Evolutionary conservation across 2,113 vertebrate species (phyloP).

Genomic region (Arenaria interpres): DNA sequence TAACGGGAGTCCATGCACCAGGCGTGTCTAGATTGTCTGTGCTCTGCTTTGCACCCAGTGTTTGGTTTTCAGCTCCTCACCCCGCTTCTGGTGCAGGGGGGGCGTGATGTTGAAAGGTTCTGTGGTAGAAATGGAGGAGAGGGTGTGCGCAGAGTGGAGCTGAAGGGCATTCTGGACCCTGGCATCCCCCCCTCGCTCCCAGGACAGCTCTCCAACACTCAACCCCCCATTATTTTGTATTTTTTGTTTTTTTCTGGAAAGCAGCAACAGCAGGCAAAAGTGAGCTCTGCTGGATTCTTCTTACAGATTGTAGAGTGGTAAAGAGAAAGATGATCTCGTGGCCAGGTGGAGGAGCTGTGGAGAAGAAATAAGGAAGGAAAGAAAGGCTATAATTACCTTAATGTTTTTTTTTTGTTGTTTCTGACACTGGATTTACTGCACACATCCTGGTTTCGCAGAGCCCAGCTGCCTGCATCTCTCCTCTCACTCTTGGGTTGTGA

Average conservation of each 20-base stretch:
- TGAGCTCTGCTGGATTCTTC: not conserved
- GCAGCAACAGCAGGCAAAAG: not conserved
- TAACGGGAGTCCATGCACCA: not conserved
- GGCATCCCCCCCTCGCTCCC: not conserved
- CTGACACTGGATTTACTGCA: not conserved
- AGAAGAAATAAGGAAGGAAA: not conserved
- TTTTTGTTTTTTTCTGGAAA: no score
- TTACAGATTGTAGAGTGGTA: not conserved
- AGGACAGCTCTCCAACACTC: not conserved
- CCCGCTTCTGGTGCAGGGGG: no score
- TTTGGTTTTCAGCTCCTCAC: not conserved
- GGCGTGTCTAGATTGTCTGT: not conserved
- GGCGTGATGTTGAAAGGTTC: rapidly evolving
- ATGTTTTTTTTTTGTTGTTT: not conserved
- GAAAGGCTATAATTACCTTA: not conserved
- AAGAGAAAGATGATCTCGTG: not conserved
- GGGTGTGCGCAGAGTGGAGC: not conserved
- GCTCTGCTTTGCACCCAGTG: not conserved
- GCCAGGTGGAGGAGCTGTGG: not conserved
- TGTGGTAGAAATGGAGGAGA: not conserved
- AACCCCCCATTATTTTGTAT: no score
- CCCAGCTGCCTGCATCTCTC: rapidly evolving
- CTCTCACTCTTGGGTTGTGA: rapidly evolving
- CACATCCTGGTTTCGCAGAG: not conserved
- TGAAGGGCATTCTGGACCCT: not conserved